Evolutionary conservation across 1,140 invertebrate species (phyloP), one percentile per base, ranked within the genome.

Genomic region (Bombus difficillimus): DNA sequence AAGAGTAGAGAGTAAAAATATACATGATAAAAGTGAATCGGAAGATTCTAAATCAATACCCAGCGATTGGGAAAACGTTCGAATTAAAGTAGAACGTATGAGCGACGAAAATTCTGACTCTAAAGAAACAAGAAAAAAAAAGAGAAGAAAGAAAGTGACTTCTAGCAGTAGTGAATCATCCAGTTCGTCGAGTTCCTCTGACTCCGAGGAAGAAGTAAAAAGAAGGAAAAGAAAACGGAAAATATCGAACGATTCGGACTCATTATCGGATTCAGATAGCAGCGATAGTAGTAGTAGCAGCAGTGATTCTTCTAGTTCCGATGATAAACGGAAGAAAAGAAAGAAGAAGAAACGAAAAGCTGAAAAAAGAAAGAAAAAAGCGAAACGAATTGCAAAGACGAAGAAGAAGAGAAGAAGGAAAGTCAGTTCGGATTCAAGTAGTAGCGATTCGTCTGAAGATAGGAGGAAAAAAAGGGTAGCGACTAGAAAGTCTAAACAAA

Each of bases 51-150:
- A 83, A 64, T 92, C 91, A 1, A 86, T 94, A 80, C 92, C 92
- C 0, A 93, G 90, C 68, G 93, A 94, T 77, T 94, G 94, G 93
- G 91, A 94, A 53, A 93, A 94, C 2, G 91, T 93, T 41, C 91
- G 86, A 32, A 92, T 93, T 32, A 95, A 95, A 86, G 91, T 90
- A 12, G 94, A 95, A 68, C 89, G 90, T 79, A 15, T 92, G 3
- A 94, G 92, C 59, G 93, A 95, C 37, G 90, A 89, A 2, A 86
- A 87, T 76, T 79, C 88, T 18, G 87, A 90, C 3, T 66, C 81
- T 8, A 93, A 88, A 80, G 87, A 85, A 47, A 25, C 53, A 37
- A 85, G 74, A 15, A 85, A 91, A 34, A 93, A 89, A 73, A 94
- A 89, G 28, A 91, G 89, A 41, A 86, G 86, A 25, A 91, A 85